Conservation (phyloP, 2,888 invertebrate genomes). For the Beris chalybata region DNA sequence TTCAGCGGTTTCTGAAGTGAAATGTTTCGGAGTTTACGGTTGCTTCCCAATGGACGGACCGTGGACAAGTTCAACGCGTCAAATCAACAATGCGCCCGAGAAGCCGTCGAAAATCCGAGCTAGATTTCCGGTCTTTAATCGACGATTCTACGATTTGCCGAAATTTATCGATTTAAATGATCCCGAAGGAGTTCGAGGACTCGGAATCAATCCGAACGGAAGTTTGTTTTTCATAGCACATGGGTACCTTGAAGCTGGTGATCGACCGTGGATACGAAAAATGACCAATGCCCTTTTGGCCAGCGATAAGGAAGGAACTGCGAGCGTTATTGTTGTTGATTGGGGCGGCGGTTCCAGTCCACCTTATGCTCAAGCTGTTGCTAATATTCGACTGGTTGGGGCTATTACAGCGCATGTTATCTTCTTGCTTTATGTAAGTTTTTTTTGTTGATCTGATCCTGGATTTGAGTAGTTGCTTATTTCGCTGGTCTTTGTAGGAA, state of each 20-base stretch:
- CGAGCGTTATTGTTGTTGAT: constrained; percentile 78
- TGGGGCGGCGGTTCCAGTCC: constrained; percentile 86
- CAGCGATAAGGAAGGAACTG: constrained; percentile 64
- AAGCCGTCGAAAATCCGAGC: constrained; percentile 66
- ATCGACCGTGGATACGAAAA: constrained; percentile 75
- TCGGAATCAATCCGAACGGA: constrained; percentile 65
- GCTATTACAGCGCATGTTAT: constrained; percentile 77
- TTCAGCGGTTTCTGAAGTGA: constrained; percentile 57
- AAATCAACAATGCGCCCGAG: constrained; percentile 78
- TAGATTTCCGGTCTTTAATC: constrained; percentile 62
- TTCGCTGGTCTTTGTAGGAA: constrained; percentile 56
- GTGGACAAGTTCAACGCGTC: constrained; percentile 76
- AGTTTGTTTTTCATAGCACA: constrained; percentile 79
- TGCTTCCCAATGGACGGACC: constrained; percentile 78
- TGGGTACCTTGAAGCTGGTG: constrained; percentile 84
- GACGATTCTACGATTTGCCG: constrained; percentile 58
- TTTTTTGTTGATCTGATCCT: background rate
- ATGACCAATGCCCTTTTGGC: constrained; percentile 72
- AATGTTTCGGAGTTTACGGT: constrained; percentile 78
- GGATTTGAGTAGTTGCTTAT: background rate
- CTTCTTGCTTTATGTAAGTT: constrained; percentile 60
- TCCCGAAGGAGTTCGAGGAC: constrained; percentile 63
- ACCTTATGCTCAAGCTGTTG: constrained; percentile 89
- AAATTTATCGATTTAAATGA: constrained; percentile 69
- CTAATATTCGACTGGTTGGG: constrained; percentile 85